These are phyloP conservation scores for Pinctada fucata DNA, from an alignment of 2,888 invertebrate genomes.

Conservation along the genomic window DNA sequence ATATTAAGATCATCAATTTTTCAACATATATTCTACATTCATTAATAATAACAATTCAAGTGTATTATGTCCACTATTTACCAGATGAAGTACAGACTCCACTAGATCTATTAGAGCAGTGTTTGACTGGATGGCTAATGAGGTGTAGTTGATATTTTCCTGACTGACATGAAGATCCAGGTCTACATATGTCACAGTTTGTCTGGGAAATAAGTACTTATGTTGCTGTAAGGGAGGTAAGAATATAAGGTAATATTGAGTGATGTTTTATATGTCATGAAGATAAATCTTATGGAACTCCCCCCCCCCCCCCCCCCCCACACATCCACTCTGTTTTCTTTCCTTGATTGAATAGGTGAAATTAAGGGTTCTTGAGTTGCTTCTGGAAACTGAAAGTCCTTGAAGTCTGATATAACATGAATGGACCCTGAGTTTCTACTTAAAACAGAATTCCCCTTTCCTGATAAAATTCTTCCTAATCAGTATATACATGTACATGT, in stretches of 20 bases:
- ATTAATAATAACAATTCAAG: too few species aligned
- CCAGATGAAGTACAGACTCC: conserved; percentile 5
- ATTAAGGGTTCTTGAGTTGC: too few species aligned
- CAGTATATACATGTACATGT: too few species aligned
- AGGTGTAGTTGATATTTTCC: conserved; percentile 11
- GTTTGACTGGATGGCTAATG: conserved; percentile 40
- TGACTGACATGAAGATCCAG: conserved; percentile 48
- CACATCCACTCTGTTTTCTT: too few species aligned
- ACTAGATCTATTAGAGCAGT: conserved; percentile 34
- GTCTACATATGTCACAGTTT: conserved; percentile 55
- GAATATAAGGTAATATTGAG: background rate
- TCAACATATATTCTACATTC: too few species aligned
- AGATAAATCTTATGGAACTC: background rate
- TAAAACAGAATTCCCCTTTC: too few species aligned
- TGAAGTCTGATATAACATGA: background rate
- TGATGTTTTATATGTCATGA: background rate
- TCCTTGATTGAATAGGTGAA: too few species aligned
- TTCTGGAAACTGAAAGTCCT: too few species aligned
- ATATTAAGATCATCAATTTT: too few species aligned
- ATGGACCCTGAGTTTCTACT: too few species aligned
- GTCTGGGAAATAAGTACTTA: conserved; percentile 38
- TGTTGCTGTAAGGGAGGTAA: conserved; percentile 38
- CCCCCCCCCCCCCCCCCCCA: too few species aligned
- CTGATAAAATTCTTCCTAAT: too few species aligned
- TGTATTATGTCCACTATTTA: background rate